Evolutionary conservation across 2,113 vertebrate species (phyloP).

Genomic region (Leptodactylus fuscus): DNA sequence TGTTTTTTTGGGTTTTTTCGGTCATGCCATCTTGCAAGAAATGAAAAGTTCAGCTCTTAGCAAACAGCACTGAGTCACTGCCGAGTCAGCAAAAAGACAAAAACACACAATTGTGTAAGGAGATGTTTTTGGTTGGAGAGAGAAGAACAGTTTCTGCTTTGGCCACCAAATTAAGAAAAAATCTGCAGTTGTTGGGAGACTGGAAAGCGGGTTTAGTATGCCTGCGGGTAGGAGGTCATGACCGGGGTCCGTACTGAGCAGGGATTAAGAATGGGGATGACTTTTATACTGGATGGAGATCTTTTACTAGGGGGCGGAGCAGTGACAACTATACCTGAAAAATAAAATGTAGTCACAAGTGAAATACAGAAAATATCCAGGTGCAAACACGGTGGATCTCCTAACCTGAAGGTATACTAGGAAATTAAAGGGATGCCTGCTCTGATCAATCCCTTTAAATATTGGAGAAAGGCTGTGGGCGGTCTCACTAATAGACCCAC

Average conservation of each 20-base stretch:
- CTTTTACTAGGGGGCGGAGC: neutral
- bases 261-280: too few species aligned
- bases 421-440: neutral
- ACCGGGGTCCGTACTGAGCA: too few species aligned
- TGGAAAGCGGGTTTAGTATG: neutral
- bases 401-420: neutral
- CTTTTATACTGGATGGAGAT: neutral
- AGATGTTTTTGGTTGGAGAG: neutral
- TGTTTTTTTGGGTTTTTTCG: neutral
- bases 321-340: neutral
- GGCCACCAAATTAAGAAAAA: neutral
- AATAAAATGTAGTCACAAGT: too few species aligned
- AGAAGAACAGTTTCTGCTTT: neutral
- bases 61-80: neutral
- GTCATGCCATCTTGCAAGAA: neutral
- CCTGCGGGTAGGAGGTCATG: neutral
- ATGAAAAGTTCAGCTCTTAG: slow-evolving; percentile 6
- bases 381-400: neutral
- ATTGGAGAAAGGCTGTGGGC: neutral
- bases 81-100: neutral
- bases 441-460: neutral
- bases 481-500: neutral
- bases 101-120: slow-evolving; percentile 23
- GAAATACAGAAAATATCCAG: neutral
- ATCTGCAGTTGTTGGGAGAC: too few species aligned